These are phyloP conservation scores for Elgaria multicarinata DNA, from an alignment of 2,113 vertebrate species.

Conservation along the genomic window DNA sequence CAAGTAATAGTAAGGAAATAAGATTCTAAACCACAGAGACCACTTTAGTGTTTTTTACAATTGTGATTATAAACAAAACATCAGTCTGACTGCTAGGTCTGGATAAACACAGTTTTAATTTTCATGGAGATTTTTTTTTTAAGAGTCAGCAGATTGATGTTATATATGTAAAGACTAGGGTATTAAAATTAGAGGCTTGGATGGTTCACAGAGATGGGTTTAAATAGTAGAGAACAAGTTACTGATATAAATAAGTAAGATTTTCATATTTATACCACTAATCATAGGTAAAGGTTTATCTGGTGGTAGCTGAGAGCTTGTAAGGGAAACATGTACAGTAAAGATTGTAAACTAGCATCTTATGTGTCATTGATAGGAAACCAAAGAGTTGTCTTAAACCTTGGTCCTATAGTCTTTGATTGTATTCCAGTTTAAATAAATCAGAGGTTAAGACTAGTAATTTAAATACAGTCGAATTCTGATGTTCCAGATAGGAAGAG, in stretches of 20 bases:
- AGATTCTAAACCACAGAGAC: conserved; percentile 38
- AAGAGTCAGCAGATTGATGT: conserved; percentile 49
- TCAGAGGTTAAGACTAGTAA: too few relatives aligned
- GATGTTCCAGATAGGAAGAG: not conserved
- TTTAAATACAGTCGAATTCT: too few relatives aligned
- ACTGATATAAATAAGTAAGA: not conserved
- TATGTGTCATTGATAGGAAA: too few relatives aligned
- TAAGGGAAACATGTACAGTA: too few relatives aligned
- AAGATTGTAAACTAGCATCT: too few relatives aligned
- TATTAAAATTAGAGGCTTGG: not conserved
- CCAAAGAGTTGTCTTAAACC: too few relatives aligned
- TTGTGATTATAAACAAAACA: conserved; percentile 62
- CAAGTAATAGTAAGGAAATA: conserved; percentile 64
- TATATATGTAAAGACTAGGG: not conserved
- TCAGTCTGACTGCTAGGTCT: conserved; percentile 53
- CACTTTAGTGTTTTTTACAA: conserved; percentile 51
- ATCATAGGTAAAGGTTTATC: not conserved
- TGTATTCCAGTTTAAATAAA: too few relatives aligned
- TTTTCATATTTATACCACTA: not conserved
- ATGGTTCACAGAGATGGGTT: not conserved
- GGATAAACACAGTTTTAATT: conserved; percentile 8
- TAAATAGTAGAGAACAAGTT: not conserved
- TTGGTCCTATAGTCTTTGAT: too few relatives aligned
- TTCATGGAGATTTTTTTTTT: conserved; percentile 18
- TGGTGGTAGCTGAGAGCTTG: too few relatives aligned